Conservation (phyloP, 1,140 invertebrate genomes). For the Telenomus remus region DNA sequence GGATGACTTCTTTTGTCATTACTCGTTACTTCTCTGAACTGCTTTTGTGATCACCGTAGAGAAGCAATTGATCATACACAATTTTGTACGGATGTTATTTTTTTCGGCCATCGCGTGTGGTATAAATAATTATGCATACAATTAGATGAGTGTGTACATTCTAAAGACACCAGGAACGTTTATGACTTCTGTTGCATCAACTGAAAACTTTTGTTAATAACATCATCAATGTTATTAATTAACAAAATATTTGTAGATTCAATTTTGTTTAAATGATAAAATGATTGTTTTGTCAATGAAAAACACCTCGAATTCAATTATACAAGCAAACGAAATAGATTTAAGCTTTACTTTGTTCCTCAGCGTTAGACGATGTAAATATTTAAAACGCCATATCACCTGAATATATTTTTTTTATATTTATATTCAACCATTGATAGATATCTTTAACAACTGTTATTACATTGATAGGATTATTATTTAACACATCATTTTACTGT, state of each 20-base stretch:
- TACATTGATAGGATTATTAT: slow-evolving; percentile 44
- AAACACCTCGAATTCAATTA: not conserved
- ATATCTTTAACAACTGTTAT: slow-evolving; percentile 46
- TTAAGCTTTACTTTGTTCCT: slow-evolving; percentile 45
- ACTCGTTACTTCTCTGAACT: slow-evolving; percentile 33
- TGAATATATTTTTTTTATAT: slow-evolving; percentile 56
- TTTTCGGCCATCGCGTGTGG: slow-evolving; percentile 65
- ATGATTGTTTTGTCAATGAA: slow-evolving; percentile 23
- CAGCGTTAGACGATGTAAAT: slow-evolving; percentile 49
- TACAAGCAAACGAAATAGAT: slow-evolving; percentile 41
- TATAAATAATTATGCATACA: slow-evolving; percentile 43
- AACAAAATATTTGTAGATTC: not conserved
- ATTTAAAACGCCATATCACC: slow-evolving; percentile 49
- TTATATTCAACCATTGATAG: slow-evolving; percentile 41
- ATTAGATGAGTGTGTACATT: slow-evolving; percentile 56
- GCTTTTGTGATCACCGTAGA: slow-evolving; percentile 64
- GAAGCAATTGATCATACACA: slow-evolving; percentile 74
- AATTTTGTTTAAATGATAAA: slow-evolving; percentile 18
- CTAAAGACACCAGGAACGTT: slow-evolving; percentile 38
- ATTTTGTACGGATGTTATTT: slow-evolving; percentile 75
- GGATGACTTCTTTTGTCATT: slow-evolving; percentile 61
- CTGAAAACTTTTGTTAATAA: slow-evolving; percentile 22
- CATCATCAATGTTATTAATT: not conserved
- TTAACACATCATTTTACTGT: slow-evolving; percentile 33
- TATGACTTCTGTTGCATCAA: too few relatives aligned